A percentile compares a stretch with the other conserved stretches of the same genome.
Evolutionary conservation across 2,888 invertebrate genomes (phyloP).

Genomic region (Drosophila algonquin): DNA sequence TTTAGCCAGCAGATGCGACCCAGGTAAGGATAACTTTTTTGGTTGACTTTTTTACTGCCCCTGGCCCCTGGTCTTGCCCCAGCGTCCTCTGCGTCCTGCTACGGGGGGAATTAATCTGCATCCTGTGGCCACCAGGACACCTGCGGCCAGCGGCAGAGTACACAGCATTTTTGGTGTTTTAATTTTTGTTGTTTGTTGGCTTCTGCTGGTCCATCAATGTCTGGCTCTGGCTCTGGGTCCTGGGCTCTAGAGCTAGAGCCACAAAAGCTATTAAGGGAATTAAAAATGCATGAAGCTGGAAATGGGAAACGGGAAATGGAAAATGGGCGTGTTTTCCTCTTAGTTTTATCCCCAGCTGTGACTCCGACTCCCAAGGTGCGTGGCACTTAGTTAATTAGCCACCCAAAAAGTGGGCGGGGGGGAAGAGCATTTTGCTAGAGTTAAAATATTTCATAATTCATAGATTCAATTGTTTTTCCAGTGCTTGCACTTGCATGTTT

Average conservation of each 20-base stretch:
- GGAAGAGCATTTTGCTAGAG: conserved; percentile 56
- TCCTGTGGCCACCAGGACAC: conserved; percentile 37
- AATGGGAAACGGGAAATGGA: conserved; percentile 81
- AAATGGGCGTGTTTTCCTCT: conserved; percentile 49
- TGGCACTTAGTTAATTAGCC: conserved; percentile 73
- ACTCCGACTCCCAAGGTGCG: conserved; percentile 38
- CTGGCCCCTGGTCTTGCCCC: not conserved
- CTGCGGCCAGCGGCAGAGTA: conserved; percentile 55
- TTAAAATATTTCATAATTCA: conserved; percentile 72
- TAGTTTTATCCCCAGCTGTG: conserved; percentile 28
- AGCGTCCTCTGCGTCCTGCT: not conserved
- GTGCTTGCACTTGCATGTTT: conserved; percentile 64
- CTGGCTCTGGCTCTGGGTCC: conserved; percentile 49
- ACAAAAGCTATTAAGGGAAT: conserved; percentile 81
- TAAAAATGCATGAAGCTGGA: conserved; percentile 79
- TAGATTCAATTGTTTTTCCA: conserved; percentile 66
- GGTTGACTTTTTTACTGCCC: conserved; percentile 49
- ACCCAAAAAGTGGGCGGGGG: not conserved
- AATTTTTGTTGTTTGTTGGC: conserved; percentile 49
- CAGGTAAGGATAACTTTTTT: conserved; percentile 71
- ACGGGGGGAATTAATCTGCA: conserved; percentile 55
- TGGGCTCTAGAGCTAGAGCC: conserved; percentile 43
- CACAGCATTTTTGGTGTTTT: conserved; percentile 60
- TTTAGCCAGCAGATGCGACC: conserved; percentile 54
- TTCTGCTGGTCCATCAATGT: conserved; percentile 75